Conservation (phyloP, 1,140 invertebrate genomes). For the Zaprionus lachaisei region DNA sequence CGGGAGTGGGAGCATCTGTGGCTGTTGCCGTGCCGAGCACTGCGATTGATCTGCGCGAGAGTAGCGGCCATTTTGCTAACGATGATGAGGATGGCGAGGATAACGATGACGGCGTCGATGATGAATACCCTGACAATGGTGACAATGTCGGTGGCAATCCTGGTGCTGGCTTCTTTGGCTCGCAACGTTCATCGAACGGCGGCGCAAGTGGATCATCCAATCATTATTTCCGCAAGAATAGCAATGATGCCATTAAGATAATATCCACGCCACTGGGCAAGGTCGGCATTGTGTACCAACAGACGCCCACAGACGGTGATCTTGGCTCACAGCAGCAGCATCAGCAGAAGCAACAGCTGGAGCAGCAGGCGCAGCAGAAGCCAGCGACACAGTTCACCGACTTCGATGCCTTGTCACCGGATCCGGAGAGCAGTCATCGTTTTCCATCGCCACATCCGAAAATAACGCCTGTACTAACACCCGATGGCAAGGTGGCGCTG, state of each 20-base stretch:
- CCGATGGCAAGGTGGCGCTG: conserved; percentile 84
- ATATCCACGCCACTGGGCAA: conserved; percentile 82
- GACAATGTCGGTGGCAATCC: conserved; percentile 33
- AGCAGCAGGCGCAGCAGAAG: conserved; percentile 60
- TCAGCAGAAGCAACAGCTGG: conserved; percentile 49
- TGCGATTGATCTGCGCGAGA: conserved; percentile 82
- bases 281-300: conserved; percentile 84
- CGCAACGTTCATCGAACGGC: conserved; percentile 58
- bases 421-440: conserved; percentile 84
- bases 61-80: conserved; percentile 84
- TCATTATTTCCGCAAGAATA: conserved; percentile 82
- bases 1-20: conserved; percentile 11
- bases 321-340: conserved; percentile 32
- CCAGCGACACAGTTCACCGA: conserved; percentile 70
- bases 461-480: conserved; percentile 84
- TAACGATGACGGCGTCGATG: conserved; percentile 79
- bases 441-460: conserved; percentile 84
- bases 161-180: conserved; percentile 72
- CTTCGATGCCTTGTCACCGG: conserved; percentile 82
- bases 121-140: conserved; percentile 70
- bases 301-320: conserved; percentile 64
- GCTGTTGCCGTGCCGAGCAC: conserved; percentile 73
- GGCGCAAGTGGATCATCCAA: conserved; percentile 21
- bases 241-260: conserved; percentile 84
- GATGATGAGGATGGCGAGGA: conserved; percentile 83